Evolutionary conservation across 2,113 vertebrate species (phyloP), one percentile per base, ranked within the genome.

Genomic region (Phalacrocorax brasilianus): DNA sequence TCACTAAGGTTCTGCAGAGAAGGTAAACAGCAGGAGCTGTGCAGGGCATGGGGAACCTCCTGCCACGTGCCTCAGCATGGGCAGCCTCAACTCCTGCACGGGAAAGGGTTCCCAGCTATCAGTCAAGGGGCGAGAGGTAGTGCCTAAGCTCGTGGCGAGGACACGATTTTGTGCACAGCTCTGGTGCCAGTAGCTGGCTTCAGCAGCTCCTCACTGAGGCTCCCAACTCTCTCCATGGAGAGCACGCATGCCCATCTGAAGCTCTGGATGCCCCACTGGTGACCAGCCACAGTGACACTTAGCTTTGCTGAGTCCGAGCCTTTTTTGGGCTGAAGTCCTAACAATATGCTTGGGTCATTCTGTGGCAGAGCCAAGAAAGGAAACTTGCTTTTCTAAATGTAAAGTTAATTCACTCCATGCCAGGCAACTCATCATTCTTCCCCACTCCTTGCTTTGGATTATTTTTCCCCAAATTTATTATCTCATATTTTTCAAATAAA

Each of bases 21-120:
- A 6, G 23, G 6, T 19, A 61, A 74, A 11, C 22, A 77, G 50
- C 0, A 0, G 28, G 20, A 56, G 49, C 22, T 0, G 0, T 0
- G 8, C 6, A 55, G 68, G 44, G 65, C 32, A 52, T 0, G 0
- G 44, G 26, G 7, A n/a, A 58, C 12, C 16, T 50, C 49, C 42
- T 3, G 1, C 26, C 47, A 14, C 1, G 20, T 6, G 58, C 49
- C 49, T n/a, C 44, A 67, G 80, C 72, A 53, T 0, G 1, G 42
- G 18, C 52, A 75, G 23, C 47, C 42, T 73, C 21, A 0, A 1
- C 17, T 32, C 8, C 71, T 26, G 52, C 40, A 44, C 0, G 2
- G 20, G 18, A 67, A 71, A 59, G 24, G 11, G n/a, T 33, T 70
- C 42, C 70, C 65, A 78, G 33, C 1, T 6, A 1, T 3, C 70